Base-by-base conservation (phyloP, 2,888 invertebrate genomes). In the Apocheima hispidaria region DNA sequence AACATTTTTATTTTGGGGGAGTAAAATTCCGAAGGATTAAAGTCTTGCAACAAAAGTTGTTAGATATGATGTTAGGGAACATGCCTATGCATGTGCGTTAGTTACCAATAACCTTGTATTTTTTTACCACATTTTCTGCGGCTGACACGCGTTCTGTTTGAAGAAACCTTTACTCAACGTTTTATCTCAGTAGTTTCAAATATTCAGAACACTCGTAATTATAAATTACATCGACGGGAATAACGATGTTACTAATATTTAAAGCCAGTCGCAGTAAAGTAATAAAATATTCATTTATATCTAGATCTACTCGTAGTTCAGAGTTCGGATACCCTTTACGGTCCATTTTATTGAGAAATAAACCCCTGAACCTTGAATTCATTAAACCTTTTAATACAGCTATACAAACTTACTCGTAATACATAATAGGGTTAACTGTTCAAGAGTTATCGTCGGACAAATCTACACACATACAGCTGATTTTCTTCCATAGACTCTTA, bases 281-380 rank as follows among this genome's bases (percentile, higher is more conserved):
- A 49, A 12, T 49, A 1, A 33, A 49, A 49, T n/a, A 49, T 49
- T 49, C 7, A 49, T 49, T 10, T 21, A 33, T 20, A 21, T 21
- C 49, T 49, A 49, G 35, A n/a, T n/a, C n/a, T n/a, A n/a, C 14
- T 35, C 5, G n/a, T n/a, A 23, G 35, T 35, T 21, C 0, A n/a
- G n/a, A 20, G n/a, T 21, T 35, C 4, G 7, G 33, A 21, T 21
- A 35, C 33, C 49, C 49, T 35, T 49, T 49, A 14, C 23, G 35
- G 49, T 23, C 9, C 35, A 35, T 35, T 49, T n/a, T 14, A 4
- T 21, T 14, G 4, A 23, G 26, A 12, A n/a, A 7, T 21, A 49
- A 48, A 33, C 33, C 48, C 3, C 28, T 18, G n/a, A 20, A 33
- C 21, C 33, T 48, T n/a, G 21, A 33, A 49, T n/a, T 18, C 6